These are phyloP conservation scores for Xestobium rufovillosum DNA, from an alignment of 2,888 invertebrate species.

Conservation along the genomic window DNA sequence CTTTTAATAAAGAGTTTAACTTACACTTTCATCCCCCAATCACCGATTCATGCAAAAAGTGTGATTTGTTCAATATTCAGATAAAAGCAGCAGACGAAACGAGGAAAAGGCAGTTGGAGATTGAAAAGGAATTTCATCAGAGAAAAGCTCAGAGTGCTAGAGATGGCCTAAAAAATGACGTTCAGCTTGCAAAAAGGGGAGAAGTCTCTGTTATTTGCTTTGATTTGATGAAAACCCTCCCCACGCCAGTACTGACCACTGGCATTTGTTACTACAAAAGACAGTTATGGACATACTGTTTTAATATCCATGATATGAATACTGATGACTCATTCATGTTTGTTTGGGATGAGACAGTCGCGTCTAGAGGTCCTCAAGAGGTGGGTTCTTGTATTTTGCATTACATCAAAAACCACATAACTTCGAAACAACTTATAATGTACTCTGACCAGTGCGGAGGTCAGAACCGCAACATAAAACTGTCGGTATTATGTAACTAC, in stretches of 20 bases:
- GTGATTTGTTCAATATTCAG: conserved; percentile 20
- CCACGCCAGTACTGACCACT: conserved; percentile 26
- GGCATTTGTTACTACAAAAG: conserved; percentile 28
- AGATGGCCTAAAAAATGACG: conserved; percentile 18
- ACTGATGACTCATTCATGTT: conserved; percentile 25
- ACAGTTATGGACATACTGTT: conserved; percentile 27
- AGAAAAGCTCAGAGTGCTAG: conserved; percentile 21
- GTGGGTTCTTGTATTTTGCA: conserved; percentile 24
- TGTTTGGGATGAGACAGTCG: conserved; percentile 25
- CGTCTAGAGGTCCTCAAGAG: conserved; percentile 27
- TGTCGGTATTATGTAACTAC: conserved; percentile 22
- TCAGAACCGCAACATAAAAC: conserved; percentile 25
- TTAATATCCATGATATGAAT: conserved; percentile 24
- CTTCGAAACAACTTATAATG: conserved; percentile 19
- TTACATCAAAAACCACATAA: conserved; percentile 22
- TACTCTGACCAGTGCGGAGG: conserved; percentile 21
- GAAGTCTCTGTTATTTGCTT: conserved; percentile 21
- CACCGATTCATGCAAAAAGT: conserved; percentile 21
- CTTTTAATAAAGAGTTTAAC: conserved; percentile 21
- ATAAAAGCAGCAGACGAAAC: conserved; percentile 16
- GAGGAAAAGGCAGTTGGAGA: conserved; percentile 11
- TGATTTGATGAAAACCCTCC: conserved; percentile 28
- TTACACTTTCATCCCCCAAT: conserved; percentile 21
- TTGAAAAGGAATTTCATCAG: conserved; percentile 19
- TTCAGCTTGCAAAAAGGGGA: conserved; percentile 11